phyloP scores from a whole-genome alignment of 2,113 vertebrate species.

The Reinhardtius hippoglossoides region DNA sequence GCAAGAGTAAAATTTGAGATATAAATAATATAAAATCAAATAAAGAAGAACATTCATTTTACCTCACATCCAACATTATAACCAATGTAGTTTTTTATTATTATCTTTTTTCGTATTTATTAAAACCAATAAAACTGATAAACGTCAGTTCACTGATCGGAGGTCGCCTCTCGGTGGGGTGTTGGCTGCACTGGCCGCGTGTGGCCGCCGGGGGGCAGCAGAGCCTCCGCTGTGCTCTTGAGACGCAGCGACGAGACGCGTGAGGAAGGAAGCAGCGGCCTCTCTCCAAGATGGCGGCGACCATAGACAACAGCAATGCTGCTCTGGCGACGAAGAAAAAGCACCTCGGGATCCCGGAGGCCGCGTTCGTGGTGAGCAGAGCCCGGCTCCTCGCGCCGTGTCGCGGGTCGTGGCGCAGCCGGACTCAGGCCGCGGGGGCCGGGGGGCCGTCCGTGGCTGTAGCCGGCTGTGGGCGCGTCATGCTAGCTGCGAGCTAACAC shows the following conservation, averaged over 20 bases:
- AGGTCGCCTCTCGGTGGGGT: too few relatives aligned
- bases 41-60: too few relatives aligned
- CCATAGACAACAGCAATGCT: slow-evolving; percentile 83
- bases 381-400: neutral
- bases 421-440: rapidly evolving
- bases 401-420: rapidly evolving
- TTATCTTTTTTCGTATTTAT: too few relatives aligned
- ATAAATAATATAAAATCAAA: too few relatives aligned
- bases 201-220: slow-evolving; percentile 29
- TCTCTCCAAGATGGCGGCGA: slow-evolving; percentile 91
- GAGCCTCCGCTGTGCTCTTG: neutral
- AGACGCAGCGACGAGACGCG: slow-evolving; percentile 34
- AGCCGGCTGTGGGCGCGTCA: neutral
- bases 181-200: too few relatives aligned
- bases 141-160: too few relatives aligned
- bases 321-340: slow-evolving; percentile 82
- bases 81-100: too few relatives aligned
- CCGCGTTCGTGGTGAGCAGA: slow-evolving; percentile 91
- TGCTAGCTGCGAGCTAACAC: slow-evolving; percentile 41
- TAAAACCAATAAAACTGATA: too few relatives aligned
- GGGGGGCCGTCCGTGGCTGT: neutral
- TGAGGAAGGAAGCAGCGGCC: slow-evolving; percentile 72
- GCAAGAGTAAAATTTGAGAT: too few relatives aligned
- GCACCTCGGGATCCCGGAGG: slow-evolving; percentile 93
- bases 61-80: too few relatives aligned